Evolutionary conservation across 2,113 vertebrate genomes (phyloP).

Genomic region (Chloroceryle aenea): DNA sequence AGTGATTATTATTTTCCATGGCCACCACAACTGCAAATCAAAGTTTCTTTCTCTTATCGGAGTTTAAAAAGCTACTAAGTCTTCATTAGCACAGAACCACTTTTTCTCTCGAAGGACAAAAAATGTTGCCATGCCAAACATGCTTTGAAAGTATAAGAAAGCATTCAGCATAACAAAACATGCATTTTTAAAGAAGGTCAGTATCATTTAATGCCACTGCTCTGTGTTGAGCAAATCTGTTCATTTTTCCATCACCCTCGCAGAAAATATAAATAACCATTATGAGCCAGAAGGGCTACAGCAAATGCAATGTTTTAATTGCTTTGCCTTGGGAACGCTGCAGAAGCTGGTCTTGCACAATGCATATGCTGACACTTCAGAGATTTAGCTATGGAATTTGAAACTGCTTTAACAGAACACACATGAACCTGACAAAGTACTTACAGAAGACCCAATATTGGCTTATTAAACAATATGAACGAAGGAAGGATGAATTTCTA

Average conservation of each 20-base stretch:
- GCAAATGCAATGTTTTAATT: conserved; percentile 42
- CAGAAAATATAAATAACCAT: not conserved
- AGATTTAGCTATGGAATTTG: conserved; percentile 69
- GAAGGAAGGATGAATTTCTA: conserved; percentile 33
- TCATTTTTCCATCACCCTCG: not conserved
- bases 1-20: not conserved
- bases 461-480: conserved; percentile 72
- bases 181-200: not conserved
- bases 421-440: conserved; percentile 51
- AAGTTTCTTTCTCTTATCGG: not conserved
- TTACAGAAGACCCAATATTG: conserved; percentile 27
- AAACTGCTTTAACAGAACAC: conserved; percentile 37
- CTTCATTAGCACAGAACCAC: not conserved
- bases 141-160: not conserved
- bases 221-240: not conserved
- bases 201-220: not conserved
- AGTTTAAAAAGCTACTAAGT: conserved; percentile 5
- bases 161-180: not conserved
- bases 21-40: not conserved
- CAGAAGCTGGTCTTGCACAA: conserved; percentile 31
- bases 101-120: conserved; percentile 42
- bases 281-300: not conserved
- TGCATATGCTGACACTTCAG: conserved; percentile 49
- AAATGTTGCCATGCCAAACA: not conserved
- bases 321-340: conserved; percentile 23